Conservation (phyloP, 2,113 vertebrate genomes). For the Pogonocichla stellata region DNA sequence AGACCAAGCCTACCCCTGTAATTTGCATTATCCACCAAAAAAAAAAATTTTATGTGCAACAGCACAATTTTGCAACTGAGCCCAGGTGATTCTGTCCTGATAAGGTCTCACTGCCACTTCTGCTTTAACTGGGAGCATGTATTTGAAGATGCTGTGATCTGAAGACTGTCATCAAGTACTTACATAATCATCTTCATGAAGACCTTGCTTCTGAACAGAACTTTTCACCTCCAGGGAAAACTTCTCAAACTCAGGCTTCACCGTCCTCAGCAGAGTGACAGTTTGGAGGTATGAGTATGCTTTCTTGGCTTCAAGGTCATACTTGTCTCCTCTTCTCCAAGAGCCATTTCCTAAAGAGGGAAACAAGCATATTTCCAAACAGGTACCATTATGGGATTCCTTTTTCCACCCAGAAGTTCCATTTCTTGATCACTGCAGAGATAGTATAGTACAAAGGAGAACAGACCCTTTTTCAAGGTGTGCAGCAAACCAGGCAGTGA, state of each 20-base stretch:
- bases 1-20: not conserved
- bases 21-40: not conserved
- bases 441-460: not conserved
- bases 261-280: conserved; percentile 89
- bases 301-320: conserved; percentile 88
- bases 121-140: conserved; percentile 32
- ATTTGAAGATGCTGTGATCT: conserved; percentile 33
- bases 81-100: conserved; percentile 9
- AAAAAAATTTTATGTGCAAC: not conserved
- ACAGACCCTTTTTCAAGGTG: not conserved
- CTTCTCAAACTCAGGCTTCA: conserved; percentile 95
- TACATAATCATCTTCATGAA: conserved; percentile 89
- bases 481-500: not conserved
- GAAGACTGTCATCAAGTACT: conserved; percentile 68
- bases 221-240: conserved; percentile 93
- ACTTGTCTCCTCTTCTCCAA: conserved; percentile 92
- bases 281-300: conserved; percentile 91
- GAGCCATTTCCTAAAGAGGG: conserved; percentile 88
- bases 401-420: not conserved
- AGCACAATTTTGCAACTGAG: not conserved
- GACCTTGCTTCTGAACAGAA: conserved; percentile 80
- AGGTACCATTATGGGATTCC: conserved; percentile 31
- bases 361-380: conserved; percentile 67
- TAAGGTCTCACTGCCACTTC: conserved; percentile 12
- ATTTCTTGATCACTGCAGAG: not conserved